Percentiles rank a stretch among this genome's conserved stretches.
phyloP scores from a whole-genome alignment of 2,113 vertebrate species.

The Phycodurus eques region DNA sequence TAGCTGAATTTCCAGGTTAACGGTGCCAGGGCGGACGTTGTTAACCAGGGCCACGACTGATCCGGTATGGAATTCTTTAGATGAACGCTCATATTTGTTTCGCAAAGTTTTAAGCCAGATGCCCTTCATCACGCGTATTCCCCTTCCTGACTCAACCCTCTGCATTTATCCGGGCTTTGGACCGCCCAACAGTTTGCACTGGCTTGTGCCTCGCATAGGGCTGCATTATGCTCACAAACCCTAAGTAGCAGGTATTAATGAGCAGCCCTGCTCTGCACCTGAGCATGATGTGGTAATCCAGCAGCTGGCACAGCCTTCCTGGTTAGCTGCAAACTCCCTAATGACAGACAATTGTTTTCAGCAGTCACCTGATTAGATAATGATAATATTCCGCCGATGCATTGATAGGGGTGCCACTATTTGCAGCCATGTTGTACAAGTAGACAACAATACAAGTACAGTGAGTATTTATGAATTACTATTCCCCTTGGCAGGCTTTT shows the following conservation, averaged over 20 bases:
- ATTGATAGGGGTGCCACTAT: neutral
- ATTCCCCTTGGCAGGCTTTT: slow-evolving; percentile 12
- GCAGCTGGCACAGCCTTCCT: slow-evolving; percentile 58
- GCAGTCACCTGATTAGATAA: slow-evolving; percentile 59
- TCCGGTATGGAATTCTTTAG: no score
- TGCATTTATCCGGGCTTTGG: no score
- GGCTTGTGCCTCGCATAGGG: no score
- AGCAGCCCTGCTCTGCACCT: slow-evolving; percentile 51
- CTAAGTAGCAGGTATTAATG: slow-evolving; percentile 56
- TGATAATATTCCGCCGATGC: slow-evolving; percentile 38
- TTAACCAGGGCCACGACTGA: no score
- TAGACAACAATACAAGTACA: slow-evolving; percentile 5
- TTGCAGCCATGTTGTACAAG: neutral
- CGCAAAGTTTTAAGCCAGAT: no score
- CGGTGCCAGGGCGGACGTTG: no score
- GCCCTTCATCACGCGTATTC: no score
- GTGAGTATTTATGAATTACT: slow-evolving; percentile 18
- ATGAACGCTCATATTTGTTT: neutral
- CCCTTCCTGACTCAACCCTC: no score
- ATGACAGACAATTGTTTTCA: slow-evolving; percentile 60
- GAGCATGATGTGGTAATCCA: slow-evolving; percentile 52
- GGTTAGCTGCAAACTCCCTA: slow-evolving; percentile 53
- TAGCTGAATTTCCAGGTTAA: no score
- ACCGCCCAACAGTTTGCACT: no score
- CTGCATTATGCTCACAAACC: neutral